Evolutionary conservation across 2,113 vertebrate species (phyloP).

Genomic region (Casuarius casuarius): DNA sequence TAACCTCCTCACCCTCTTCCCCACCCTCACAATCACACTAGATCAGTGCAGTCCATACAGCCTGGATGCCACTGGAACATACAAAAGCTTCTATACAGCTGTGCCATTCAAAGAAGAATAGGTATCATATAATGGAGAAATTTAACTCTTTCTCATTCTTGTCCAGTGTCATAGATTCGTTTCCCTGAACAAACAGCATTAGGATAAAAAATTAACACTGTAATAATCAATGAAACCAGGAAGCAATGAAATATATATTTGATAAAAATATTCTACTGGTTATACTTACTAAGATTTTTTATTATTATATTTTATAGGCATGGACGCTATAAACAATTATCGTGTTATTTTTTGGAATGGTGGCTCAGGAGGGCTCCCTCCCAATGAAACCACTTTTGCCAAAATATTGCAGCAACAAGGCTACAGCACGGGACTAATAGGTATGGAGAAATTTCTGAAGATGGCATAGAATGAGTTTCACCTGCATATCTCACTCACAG

Average conservation of each 20-base stretch:
- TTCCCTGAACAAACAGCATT: background rate
- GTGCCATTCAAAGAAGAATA: background rate
- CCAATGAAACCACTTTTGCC: slow-evolving; percentile 77
- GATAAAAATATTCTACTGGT: background rate
- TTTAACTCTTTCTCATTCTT: background rate
- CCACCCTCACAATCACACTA: background rate
- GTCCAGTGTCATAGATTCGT: background rate
- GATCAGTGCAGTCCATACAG: background rate
- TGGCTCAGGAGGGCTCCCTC: slow-evolving; percentile 72
- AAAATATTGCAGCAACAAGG: slow-evolving; percentile 70
- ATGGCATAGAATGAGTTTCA: background rate
- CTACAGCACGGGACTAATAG: slow-evolving; percentile 77
- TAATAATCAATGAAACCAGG: background rate
- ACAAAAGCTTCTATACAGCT: background rate
- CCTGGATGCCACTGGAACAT: background rate
- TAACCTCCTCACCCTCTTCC: background rate
- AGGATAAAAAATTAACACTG: background rate
- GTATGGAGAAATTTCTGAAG: slow-evolving; percentile 36
- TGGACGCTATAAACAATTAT: slow-evolving; percentile 7
- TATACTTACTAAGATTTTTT: background rate
- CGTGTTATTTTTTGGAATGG: slow-evolving; percentile 75
- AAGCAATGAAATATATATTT: background rate
- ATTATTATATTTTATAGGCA: slow-evolving; percentile 47
- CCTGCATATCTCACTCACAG: background rate
- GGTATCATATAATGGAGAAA: background rate